Percentiles rank a stretch among this genome's conserved stretches.
These are phyloP conservation scores for Dryococelus australis DNA, from an alignment of 2,888 invertebrate genomes.

Conservation along the genomic window DNA sequence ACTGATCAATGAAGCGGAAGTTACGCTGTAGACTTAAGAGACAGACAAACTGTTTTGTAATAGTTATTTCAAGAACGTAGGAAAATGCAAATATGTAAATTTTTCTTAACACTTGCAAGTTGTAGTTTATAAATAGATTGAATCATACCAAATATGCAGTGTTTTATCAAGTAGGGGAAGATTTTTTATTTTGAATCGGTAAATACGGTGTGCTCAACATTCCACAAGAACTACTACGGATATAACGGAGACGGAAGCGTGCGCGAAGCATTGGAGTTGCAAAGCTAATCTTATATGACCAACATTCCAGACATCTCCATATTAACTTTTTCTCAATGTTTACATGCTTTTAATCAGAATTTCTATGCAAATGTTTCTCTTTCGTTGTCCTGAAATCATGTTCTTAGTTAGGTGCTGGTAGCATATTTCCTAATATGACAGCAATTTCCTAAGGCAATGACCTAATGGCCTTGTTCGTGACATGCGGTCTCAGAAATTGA, in stretches of 20 bases:
- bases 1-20: background rate
- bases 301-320: background rate
- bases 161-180: slow-evolving; percentile 1
- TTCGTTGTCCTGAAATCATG: background rate
- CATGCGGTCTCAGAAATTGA: background rate
- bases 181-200: background rate
- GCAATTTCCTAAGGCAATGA: background rate
- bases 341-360: background rate
- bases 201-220: slow-evolving; percentile 9
- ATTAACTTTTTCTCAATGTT: background rate
- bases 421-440: background rate
- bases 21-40: background rate
- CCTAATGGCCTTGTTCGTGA: background rate
- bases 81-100: slow-evolving; percentile 25
- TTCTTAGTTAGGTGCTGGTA: too few species aligned
- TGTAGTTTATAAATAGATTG: slow-evolving; percentile 23
- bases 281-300: background rate
- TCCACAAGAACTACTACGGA: background rate
- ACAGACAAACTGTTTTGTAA: slow-evolving; percentile 24
- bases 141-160: slow-evolving; percentile 25
- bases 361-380: background rate
- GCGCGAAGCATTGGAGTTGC: background rate
- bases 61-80: slow-evolving; percentile 21
- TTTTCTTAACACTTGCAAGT: slow-evolving; percentile 12
- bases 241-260: background rate